phyloP scores from a whole-genome alignment of 35 echinoderm and acorn worm species.

The Eucidaris tribuloides region DNA sequence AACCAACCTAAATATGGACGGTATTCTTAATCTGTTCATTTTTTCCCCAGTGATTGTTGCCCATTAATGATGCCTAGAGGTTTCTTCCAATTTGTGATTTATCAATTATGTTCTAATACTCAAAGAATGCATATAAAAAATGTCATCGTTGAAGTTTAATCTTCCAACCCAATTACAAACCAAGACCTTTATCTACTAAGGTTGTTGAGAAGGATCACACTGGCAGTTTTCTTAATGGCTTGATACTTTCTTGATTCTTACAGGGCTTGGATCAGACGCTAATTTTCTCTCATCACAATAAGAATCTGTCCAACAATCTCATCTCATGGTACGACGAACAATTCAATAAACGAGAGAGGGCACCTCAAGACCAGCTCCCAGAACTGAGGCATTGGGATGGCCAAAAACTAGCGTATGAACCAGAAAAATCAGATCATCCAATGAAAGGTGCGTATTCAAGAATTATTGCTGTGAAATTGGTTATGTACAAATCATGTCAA shows the following conservation, averaged over 20 bases:
- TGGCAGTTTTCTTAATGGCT: background rate
- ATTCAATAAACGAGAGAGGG: slow-evolving; percentile 85
- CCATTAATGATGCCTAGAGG: background rate
- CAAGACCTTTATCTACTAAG: background rate
- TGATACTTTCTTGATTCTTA: background rate
- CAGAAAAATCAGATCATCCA: slow-evolving; percentile 93
- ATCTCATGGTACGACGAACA: slow-evolving; percentile 98
- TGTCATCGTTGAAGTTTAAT: background rate
- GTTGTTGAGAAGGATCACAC: background rate
- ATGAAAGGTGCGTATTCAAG: slow-evolving; percentile 47
- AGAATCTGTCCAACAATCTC: slow-evolving; percentile 76
- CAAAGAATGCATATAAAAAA: background rate
- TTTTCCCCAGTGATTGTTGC: too few relatives aligned
- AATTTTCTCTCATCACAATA: slow-evolving; percentile 88
- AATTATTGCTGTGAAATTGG: background rate
- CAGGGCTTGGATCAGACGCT: slow-evolving; percentile 79
- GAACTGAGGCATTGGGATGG: slow-evolving; percentile 89
- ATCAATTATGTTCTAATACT: background rate
- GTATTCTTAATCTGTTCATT: too few relatives aligned
- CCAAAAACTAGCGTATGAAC: slow-evolving; percentile 83
- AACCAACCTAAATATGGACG: too few relatives aligned
- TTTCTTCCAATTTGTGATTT: too few relatives aligned
- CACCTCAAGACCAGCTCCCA: slow-evolving; percentile 35
- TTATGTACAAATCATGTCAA: background rate
- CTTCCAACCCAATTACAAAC: background rate